These are phyloP conservation scores for Pogonus chalceus DNA, from an alignment of 1,140 invertebrate genomes.

Conservation along the genomic window DNA sequence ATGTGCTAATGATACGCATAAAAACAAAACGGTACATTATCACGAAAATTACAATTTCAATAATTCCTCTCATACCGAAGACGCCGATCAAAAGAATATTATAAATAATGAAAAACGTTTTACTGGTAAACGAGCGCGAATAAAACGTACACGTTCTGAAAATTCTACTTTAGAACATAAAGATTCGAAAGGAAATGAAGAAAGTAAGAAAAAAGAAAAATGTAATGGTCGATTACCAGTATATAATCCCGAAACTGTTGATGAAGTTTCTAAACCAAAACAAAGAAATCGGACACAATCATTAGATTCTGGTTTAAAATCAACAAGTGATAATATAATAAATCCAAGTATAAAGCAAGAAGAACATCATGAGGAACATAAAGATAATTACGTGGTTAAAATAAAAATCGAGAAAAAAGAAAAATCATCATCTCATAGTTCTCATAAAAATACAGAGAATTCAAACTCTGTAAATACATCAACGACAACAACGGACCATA, in stretches of 20 bases:
- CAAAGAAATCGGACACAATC: neutral
- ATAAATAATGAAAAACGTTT: neutral
- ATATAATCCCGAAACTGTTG: no score
- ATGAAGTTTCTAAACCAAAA: no score
- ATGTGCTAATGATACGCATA: neutral
- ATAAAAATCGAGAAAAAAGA: neutral
- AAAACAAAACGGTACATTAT: no score
- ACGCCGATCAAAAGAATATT: no score
- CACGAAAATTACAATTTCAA: no score
- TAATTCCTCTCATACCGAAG: neutral
- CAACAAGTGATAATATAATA: no score
- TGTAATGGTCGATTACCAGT: no score
- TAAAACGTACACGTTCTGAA: neutral
- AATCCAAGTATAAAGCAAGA: no score
- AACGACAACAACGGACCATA: no score
- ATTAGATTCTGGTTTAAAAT: neutral
- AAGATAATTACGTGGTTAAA: neutral
- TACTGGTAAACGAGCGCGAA: neutral
- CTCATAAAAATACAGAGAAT: neutral
- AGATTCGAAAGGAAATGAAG: no score
- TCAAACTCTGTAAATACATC: neutral
- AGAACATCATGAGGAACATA: neutral
- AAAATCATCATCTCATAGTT: neutral
- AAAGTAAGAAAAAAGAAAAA: no score
- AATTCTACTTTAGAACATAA: neutral